Conservation (phyloP, 2,888 invertebrate species). For the Trissonchulus latispiculum region DNA sequence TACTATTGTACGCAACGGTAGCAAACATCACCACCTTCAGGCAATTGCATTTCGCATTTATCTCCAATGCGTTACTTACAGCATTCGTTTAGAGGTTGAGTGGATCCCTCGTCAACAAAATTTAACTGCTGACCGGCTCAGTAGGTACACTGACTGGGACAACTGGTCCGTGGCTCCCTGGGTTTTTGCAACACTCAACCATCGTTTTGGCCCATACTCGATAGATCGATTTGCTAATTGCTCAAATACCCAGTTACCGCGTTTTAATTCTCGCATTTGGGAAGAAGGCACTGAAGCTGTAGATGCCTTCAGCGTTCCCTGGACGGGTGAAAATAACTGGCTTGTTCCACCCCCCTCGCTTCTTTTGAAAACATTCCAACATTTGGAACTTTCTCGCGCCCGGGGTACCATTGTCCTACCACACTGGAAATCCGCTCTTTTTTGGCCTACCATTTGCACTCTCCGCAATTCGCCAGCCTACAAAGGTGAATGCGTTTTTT, state of each 20-base stretch:
- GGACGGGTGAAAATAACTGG: slow-evolving; percentile 1
- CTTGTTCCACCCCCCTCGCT: not conserved
- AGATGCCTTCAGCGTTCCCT: not conserved
- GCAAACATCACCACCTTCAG: not conserved
- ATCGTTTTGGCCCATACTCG: not conserved
- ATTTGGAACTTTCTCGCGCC: not conserved
- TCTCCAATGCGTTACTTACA: not conserved
- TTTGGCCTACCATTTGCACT: slow-evolving; percentile 3
- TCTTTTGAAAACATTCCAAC: not conserved
- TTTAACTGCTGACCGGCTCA: not conserved
- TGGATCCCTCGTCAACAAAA: not conserved
- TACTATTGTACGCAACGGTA: not conserved
- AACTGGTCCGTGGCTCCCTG: not conserved
- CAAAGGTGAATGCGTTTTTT: no score
- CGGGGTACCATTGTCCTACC: not conserved
- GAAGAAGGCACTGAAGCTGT: not conserved
- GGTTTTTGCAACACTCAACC: not conserved
- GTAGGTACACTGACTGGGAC: slow-evolving; percentile 1
- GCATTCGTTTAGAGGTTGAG: not conserved
- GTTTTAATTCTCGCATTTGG: slow-evolving; percentile 6
- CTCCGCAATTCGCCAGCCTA: no score
- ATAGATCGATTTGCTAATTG: slow-evolving; percentile 10
- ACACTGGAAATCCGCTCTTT: not conserved
- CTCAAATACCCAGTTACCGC: not conserved
- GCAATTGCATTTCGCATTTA: not conserved